Conservation (phyloP, 2,888 invertebrate genomes). For the Euphydryas editha region DNA sequence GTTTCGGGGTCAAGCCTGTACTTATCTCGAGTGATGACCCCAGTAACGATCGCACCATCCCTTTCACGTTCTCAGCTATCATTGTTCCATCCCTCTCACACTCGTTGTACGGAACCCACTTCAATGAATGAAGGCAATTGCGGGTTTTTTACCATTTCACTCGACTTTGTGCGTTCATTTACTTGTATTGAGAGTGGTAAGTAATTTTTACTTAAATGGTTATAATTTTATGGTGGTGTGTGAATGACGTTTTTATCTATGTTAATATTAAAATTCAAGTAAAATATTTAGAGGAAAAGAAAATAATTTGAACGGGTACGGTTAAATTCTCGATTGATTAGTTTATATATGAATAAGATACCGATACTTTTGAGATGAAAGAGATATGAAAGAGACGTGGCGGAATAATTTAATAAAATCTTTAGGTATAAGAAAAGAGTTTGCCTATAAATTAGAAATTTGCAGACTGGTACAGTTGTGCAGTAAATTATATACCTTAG, state of each 20-base stretch:
- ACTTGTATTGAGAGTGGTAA: conserved; percentile 6
- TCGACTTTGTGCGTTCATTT: conserved; percentile 26
- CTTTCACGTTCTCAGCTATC: conserved; percentile 19
- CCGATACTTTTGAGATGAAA: too few species aligned
- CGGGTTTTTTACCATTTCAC: conserved; percentile 38
- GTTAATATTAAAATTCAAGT: not conserved
- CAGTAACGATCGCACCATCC: conserved; percentile 41
- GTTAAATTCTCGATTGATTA: too few species aligned
- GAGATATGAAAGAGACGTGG: too few species aligned
- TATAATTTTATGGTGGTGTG: not conserved
- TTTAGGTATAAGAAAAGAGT: too few species aligned
- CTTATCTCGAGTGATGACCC: conserved; percentile 42
- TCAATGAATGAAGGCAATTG: conserved; percentile 42
- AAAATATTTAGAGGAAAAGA: not conserved
- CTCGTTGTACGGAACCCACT: conserved; percentile 36
- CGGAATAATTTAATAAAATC: too few species aligned
- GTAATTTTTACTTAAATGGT: conserved; percentile 6
- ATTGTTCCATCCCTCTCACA: conserved; percentile 26
- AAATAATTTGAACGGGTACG: too few species aligned
- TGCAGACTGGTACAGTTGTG: too few species aligned
- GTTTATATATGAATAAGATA: too few species aligned
- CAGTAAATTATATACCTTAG: too few species aligned
- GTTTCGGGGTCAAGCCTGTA: conserved; percentile 43
- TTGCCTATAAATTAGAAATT: too few species aligned
- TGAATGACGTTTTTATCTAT: not conserved